Evolutionary conservation across 2,797 vertebrate genomes (phyloP).

Genomic region (Podarcis lilfordi): DNA sequence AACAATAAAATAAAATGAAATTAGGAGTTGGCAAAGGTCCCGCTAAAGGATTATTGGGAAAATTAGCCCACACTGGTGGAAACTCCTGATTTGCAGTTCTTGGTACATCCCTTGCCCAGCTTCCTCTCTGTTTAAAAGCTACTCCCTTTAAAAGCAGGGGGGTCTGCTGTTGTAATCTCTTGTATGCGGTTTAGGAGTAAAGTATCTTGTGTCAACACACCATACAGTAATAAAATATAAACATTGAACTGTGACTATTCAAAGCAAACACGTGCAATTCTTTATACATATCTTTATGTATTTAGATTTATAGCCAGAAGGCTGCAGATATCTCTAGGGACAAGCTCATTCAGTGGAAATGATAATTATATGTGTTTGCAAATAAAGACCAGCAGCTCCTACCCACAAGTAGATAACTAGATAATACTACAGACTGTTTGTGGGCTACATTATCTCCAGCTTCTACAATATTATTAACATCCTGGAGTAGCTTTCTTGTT

Average conservation of each 20-base stretch:
- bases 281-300: slow-evolving; percentile 13
- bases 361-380: neutral
- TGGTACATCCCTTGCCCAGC: neutral
- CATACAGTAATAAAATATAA: slow-evolving; percentile 17
- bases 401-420: neutral
- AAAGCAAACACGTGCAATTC: neutral
- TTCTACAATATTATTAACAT: slow-evolving; percentile 3
- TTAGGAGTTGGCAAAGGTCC: neutral
- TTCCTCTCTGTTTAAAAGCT: neutral
- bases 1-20: neutral
- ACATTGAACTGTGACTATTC: neutral
- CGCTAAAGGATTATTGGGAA: neutral
- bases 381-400: neutral
- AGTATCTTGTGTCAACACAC: slow-evolving; percentile 18
- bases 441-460: neutral
- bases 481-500: neutral
- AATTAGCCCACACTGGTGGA: neutral
- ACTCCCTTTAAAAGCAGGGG: neutral
- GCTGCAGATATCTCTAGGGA: neutral
- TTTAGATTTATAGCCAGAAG: slow-evolving; percentile 19
- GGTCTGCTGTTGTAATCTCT: neutral
- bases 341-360: neutral
- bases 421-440: neutral
- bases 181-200: neutral
- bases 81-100: neutral